These are phyloP conservation scores for Macroteleia sp. DNA, from an alignment of 2,888 invertebrate genomes.

Conservation along the genomic window DNA sequence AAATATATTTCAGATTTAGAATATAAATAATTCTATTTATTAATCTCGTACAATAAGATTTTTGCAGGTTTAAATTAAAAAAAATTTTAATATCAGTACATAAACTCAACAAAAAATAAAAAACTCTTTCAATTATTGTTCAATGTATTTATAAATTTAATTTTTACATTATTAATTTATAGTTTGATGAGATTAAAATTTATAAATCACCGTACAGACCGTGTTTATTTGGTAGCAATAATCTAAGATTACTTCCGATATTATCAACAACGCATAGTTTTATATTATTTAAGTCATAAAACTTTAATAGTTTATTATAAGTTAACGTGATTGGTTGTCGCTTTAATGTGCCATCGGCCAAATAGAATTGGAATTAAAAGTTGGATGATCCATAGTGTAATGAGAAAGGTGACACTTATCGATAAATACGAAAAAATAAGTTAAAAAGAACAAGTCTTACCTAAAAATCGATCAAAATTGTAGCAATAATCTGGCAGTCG, in stretches of 20 bases:
- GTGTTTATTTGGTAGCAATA: no score
- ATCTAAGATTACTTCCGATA: conserved; percentile 73
- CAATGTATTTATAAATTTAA: conserved; percentile 56
- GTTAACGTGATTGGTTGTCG: conserved; percentile 84
- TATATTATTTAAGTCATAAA: conserved; percentile 68
- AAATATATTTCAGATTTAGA: no score
- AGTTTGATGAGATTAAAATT: conserved; percentile 66
- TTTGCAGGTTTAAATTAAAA: no score
- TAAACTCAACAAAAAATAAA: no score
- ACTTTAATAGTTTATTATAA: conserved; percentile 76
- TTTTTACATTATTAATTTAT: conserved; percentile 64
- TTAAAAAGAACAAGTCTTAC: background rate
- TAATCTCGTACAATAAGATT: no score
- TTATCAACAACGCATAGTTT: conserved; percentile 78
- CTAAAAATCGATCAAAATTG: conserved; percentile 3
- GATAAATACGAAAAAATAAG: background rate
- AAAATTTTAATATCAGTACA: no score
- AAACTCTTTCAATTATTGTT: no score
- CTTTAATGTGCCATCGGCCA: conserved; percentile 76
- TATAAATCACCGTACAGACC: conserved; percentile 45
- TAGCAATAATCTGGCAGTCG: background rate
- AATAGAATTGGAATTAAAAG: conserved; percentile 66
- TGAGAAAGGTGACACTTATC: conserved; percentile 1
- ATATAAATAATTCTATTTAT: no score
- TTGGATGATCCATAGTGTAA: conserved; percentile 10